phyloP scores from a whole-genome alignment of 92 coral and sea anemone species.

The Epizoanthus ramosus region DNA sequence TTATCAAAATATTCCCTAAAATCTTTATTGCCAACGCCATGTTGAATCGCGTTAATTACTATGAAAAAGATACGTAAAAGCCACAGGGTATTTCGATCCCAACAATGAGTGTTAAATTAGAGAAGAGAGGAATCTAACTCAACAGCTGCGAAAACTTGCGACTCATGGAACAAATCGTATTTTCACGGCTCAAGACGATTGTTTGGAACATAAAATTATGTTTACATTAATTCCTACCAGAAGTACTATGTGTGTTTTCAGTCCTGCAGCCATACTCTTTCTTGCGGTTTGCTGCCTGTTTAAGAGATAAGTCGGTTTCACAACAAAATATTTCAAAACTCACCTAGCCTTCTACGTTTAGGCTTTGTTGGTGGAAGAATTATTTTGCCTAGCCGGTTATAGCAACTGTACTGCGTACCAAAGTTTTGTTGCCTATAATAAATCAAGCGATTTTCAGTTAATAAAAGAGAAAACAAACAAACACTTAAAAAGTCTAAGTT shows the following conservation, averaged over 20 bases:
- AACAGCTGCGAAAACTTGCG: constrained; percentile 26
- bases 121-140: neutral
- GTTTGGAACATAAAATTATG: neutral
- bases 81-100: constrained; percentile 8
- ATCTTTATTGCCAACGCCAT: constrained; percentile 1
- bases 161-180: neutral
- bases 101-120: constrained; percentile 33
- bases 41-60: constrained; percentile 30
- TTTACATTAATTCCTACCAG: neutral
- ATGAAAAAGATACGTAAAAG: constrained; percentile 21
- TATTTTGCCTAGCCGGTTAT: constrained; percentile 2
- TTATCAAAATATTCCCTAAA: constrained; percentile 4
- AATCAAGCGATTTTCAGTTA: constrained; percentile 3
- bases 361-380: neutral
- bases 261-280: neutral
- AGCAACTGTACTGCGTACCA: too few species aligned
- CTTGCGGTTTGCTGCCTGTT: neutral
- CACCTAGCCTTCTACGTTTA: neutral
- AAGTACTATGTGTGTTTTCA: neutral
- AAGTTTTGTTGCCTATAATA: neutral
- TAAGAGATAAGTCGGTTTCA: neutral
- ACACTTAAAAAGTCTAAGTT: neutral
- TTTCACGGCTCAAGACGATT: constrained; percentile 8
- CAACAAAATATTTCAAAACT: constrained; percentile 1
- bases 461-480: neutral